Base-by-base conservation (phyloP, 30 jellyfish, hydroid and myxozoan genomes). In the Aurelia coerulea region DNA sequence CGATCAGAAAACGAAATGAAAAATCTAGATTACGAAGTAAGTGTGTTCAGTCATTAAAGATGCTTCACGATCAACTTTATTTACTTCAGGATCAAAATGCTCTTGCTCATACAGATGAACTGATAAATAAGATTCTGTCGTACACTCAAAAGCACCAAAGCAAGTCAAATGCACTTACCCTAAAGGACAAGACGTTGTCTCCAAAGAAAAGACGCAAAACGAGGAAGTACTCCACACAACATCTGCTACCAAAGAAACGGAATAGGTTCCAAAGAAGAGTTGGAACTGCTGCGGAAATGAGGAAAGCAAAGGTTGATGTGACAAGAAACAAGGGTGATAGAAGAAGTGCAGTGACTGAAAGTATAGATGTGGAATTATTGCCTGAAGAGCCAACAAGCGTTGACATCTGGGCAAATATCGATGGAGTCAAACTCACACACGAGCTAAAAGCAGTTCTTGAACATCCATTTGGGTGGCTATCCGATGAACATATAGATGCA, bases 391-490 rank as follows among this genome's bases (percentile, higher is more conserved):
- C 70, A 2, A 14, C 3, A 58, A 41, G 49, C 49, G 64, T 23
- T 65, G 66, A 79, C 46, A 69, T 79, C 69, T 79, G 89, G 89
- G 79, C 62, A 16, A 52, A 41, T 19, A 64, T 79, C 62, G 89
- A 65, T 3, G 80, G 80, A 50, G 39, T 79, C 39, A 79, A 50
- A 23, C 68, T 79, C 42, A 11, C 79, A 42, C 42, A 41, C 5
- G 73, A 64, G 46, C 74, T 46, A 16, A 56, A 62, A 42, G 76
- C 64, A 50, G 62, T 76, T 19, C 77, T 76, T 53, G 60, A 60
- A 59, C 46, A 76, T 51, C 35, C n/a, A 72, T 29, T 35, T 74
- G 85, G 85, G 33, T 74, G 75, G 85, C 85, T 74, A 16, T 18
- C 85, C 5, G 85, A 74, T 46, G 72, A 74, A 8, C 85, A 74